Evolutionary conservation across 1,140 invertebrate species (phyloP).

Genomic region (Hestina assimilis): DNA sequence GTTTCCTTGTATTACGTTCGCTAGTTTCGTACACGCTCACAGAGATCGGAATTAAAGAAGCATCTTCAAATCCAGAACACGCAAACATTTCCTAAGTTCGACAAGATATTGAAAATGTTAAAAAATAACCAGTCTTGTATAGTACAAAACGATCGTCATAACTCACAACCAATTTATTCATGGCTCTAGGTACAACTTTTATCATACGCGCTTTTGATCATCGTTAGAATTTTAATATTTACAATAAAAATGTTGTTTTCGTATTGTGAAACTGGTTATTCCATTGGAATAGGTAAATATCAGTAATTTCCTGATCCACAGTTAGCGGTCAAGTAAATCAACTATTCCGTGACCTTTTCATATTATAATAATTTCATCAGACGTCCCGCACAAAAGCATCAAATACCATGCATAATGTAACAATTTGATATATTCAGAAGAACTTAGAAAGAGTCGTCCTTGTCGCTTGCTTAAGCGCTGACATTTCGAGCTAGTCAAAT

Average conservation of each 20-base stretch:
- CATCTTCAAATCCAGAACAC: neutral
- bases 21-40: conserved; percentile 32
- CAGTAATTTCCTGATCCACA: conserved; percentile 52
- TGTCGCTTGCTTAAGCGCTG: conserved; percentile 74
- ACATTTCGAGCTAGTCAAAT: conserved; percentile 74
- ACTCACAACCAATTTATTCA: too few relatives aligned
- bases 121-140: too few relatives aligned
- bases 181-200: too few relatives aligned
- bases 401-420: conserved; percentile 73
- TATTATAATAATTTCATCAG: conserved; percentile 73
- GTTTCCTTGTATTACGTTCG: conserved; percentile 65
- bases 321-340: conserved; percentile 62
- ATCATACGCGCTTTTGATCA: too few relatives aligned
- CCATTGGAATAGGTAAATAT: conserved; percentile 42
- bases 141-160: too few relatives aligned
- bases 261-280: conserved; percentile 26
- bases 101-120: too few relatives aligned
- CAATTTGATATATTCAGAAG: conserved; percentile 63
- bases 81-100: too few relatives aligned
- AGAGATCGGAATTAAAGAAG: neutral
- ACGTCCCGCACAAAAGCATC: conserved; percentile 55
- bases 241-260: neutral
- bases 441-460: conserved; percentile 76
- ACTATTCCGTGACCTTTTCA: conserved; percentile 66
- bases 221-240: too few relatives aligned